These are phyloP conservation scores for Dromiciops gliroides DNA, from an alignment of 2,113 vertebrate species.

Conservation along the genomic window DNA sequence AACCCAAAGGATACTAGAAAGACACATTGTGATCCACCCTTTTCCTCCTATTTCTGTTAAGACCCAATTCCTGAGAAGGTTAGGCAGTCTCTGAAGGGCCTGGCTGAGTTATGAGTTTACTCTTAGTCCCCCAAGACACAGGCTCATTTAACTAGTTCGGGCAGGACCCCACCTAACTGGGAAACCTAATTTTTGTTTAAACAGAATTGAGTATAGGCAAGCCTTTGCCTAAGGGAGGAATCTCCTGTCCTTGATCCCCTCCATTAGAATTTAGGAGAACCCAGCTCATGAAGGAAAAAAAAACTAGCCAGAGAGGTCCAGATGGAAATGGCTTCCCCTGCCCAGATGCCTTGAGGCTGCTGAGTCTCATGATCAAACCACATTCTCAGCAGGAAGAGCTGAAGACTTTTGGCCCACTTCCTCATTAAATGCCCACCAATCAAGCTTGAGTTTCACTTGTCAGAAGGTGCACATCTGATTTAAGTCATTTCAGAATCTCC, in stretches of 20 bases:
- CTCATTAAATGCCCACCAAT: background rate
- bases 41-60: no score
- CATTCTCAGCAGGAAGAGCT: background rate
- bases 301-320: background rate
- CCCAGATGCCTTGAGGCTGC: background rate
- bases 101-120: no score
- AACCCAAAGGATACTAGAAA: background rate
- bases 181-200: no score
- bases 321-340: background rate
- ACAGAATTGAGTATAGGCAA: no score
- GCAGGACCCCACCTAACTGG: no score
- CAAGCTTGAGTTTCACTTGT: background rate
- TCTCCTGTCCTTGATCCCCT: background rate
- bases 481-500: background rate
- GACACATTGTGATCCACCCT: background rate
- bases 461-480: background rate
- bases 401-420: background rate
- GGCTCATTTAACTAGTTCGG: no score
- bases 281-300: background rate
- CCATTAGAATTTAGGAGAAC: background rate
- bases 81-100: no score
- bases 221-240: background rate
- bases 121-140: no score
- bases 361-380: background rate
- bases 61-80: no score